Evolutionary conservation across 2,888 invertebrate genomes (phyloP).

Genomic region (Xanthia togata): DNA sequence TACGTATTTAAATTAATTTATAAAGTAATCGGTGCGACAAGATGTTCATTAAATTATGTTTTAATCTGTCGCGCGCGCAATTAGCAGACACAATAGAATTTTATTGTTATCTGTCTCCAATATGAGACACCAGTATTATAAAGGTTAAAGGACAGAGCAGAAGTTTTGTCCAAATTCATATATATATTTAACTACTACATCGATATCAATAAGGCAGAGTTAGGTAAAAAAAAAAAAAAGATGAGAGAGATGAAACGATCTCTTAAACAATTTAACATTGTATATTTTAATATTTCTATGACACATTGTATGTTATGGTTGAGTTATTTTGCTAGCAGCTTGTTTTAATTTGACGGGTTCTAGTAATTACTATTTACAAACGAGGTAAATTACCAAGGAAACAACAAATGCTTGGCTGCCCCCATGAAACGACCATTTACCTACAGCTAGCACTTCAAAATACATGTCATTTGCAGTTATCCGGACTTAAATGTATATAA

Average conservation of each 20-base stretch:
- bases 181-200: neutral
- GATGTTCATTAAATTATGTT: neutral
- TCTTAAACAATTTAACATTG: neutral
- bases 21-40: slow-evolving; percentile 34
- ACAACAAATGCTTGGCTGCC: neutral
- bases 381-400: slow-evolving; percentile 5
- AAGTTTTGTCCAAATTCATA: neutral
- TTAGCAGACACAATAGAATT: no score
- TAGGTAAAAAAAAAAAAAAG: no score
- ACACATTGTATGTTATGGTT: neutral
- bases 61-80: no score
- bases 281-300: neutral
- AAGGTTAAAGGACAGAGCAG: neutral
- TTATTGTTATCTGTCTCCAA: no score
- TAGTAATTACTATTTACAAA: slow-evolving; percentile 5
- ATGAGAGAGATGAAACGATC: no score
- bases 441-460: slow-evolving; percentile 12
- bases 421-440: neutral
- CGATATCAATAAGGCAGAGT: neutral
- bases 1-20: slow-evolving; percentile 40
- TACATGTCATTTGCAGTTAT: neutral
- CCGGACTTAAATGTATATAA: neutral
- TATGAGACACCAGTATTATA: no score
- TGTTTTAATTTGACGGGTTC: slow-evolving; percentile 2
- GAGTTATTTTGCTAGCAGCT: slow-evolving; percentile 1